Base-by-base conservation (phyloP, 2,797 vertebrate genomes). In the Chaenodraco wilsoni region DNA sequence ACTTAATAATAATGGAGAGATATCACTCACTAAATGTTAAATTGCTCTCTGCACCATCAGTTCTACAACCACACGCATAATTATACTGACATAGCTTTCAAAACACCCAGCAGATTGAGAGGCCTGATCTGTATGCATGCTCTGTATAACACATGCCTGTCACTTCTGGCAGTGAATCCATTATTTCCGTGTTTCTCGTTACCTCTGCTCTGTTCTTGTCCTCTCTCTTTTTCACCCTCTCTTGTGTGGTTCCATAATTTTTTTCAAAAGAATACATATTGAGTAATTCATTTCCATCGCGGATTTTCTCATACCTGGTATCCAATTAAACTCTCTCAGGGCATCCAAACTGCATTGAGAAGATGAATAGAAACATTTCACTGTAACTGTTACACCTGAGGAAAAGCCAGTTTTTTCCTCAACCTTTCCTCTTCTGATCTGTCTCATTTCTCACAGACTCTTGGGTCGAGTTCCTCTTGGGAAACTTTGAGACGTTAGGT, bases 41-140 rank as follows among this genome's bases (percentile, higher is more conserved):
- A 87, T 84, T 72, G 69, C 83, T 86, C 74, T 72, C 64, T 73
- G 84, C 75, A 59, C 81, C 62, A 79, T 88, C 83, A 83, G 72
- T 63, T 84, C 71, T 55, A 58, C 56, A 76, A 69, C 64, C 72
- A 84, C 83, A 78, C 67, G 60, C 68, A 67, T 87, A 86, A 89
- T 87, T 85, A 85, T 49, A 72, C 83, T 66, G 88, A 87, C 76
- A 72, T n/a, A 70, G 77, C 81, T 85, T 89, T 85, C 77, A 83
- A 85, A 88, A 87, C 67, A 87, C 45, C 73, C 72, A 37, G 78
- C 78, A 84, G 83, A 88, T 84, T 73, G 82, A 87, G 74, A 77
- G 69, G 69, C 71, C 73, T 80, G 81, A 87, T 90, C 84, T 87
- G 85, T 82, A 88, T 90, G 88, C 86, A 76, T 69, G 80, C 82